These are phyloP conservation scores for Crotalus helleri DNA, from an alignment of 2,113 vertebrate genomes.

Conservation along the genomic window DNA sequence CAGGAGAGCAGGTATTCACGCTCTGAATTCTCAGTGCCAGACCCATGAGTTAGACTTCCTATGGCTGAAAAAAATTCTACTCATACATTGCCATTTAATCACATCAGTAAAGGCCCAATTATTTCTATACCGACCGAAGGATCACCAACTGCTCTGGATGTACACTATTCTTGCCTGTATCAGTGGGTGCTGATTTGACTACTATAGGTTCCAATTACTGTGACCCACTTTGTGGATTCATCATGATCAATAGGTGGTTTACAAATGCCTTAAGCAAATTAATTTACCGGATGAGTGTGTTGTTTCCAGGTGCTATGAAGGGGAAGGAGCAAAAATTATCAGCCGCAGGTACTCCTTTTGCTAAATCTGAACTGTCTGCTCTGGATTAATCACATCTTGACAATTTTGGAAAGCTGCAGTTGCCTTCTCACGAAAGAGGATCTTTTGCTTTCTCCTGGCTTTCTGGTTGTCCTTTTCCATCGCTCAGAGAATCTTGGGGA, in stretches of 20 bases:
- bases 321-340: not conserved
- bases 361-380: not conserved
- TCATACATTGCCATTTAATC: not conserved
- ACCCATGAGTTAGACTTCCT: not conserved
- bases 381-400: not conserved
- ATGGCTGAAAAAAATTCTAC: not conserved
- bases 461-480: not conserved
- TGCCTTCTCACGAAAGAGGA: not conserved
- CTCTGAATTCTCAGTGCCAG: not conserved
- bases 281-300: not conserved
- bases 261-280: not conserved
- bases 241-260: not conserved
- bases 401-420: not conserved
- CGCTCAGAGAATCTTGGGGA: not conserved
- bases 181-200: not conserved
- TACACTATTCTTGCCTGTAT: not conserved
- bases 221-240: not conserved
- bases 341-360: not conserved
- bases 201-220: not conserved
- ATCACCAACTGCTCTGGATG: not conserved
- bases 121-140: not conserved
- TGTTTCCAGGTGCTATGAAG: not conserved
- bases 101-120: not conserved
- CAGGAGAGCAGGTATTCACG: not conserved
- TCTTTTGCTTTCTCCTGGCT: not conserved